These are phyloP conservation scores for Scolanthus callimorphus DNA, from an alignment of 92 coral and sea anemone genomes.

Conservation along the genomic window DNA sequence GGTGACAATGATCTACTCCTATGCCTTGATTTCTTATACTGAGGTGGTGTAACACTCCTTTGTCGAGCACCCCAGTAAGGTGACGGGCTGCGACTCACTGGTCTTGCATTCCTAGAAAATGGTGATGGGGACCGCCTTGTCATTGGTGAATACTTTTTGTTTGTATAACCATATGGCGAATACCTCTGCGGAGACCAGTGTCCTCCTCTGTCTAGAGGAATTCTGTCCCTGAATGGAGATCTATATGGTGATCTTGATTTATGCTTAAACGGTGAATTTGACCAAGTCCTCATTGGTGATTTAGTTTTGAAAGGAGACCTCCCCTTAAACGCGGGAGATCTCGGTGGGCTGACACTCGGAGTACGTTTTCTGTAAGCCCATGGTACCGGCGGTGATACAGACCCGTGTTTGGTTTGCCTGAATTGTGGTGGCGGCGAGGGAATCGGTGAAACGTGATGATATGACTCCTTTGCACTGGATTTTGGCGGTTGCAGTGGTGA, in stretches of 20 bases:
- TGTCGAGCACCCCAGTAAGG: slow-evolving; percentile 48
- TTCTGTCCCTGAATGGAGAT: no score
- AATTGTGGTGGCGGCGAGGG: slow-evolving; percentile 36
- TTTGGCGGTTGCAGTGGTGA: slow-evolving; percentile 42
- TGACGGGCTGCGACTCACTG: slow-evolving; percentile 51
- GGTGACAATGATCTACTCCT: slow-evolving; percentile 82
- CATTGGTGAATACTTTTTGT: slow-evolving; percentile 33
- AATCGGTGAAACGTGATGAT: slow-evolving; percentile 43
- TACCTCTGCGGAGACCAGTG: slow-evolving; percentile 49
- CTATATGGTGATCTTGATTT: slow-evolving; percentile 70
- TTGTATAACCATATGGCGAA: slow-evolving; percentile 52
- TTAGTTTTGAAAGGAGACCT: slow-evolving; percentile 58
- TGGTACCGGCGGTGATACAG: slow-evolving; percentile 75
- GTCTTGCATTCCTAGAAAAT: slow-evolving; percentile 41
- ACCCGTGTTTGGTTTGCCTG: slow-evolving; percentile 39
- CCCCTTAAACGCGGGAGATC: slow-evolving; percentile 48
- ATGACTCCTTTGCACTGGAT: slow-evolving; percentile 8
- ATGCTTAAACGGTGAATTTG: slow-evolving; percentile 66
- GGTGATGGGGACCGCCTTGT: slow-evolving; percentile 75
- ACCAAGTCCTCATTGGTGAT: slow-evolving; percentile 73
- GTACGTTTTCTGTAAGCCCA: slow-evolving; percentile 80
- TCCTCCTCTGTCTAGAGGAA: slow-evolving; percentile 77
- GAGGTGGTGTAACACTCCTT: slow-evolving; percentile 59
- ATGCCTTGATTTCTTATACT: slow-evolving; percentile 44
- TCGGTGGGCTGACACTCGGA: slow-evolving; percentile 78